A percentile compares a stretch with the other conserved stretches of the same genome.
These are phyloP conservation scores for Fragum fragum DNA, from an alignment of 2,888 invertebrate species.

Conservation along the genomic window DNA sequence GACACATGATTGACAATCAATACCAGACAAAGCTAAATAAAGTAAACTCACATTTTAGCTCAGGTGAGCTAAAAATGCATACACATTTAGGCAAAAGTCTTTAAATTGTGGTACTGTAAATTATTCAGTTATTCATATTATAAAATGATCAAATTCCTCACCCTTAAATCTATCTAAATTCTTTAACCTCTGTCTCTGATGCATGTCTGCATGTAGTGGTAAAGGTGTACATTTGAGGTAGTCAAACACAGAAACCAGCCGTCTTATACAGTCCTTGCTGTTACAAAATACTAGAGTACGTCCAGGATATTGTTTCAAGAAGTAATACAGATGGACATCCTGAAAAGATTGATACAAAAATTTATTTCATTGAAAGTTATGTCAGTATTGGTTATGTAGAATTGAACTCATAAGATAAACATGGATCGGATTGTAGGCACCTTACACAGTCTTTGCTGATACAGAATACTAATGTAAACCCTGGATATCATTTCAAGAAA, in stretches of 20 bases:
- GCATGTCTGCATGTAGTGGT: conserved; percentile 91
- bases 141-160: too few species aligned
- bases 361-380: conserved; percentile 83
- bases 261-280: conserved; percentile 95
- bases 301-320: conserved; percentile 94
- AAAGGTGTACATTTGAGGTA: conserved; percentile 88
- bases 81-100: too few species aligned
- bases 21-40: too few species aligned
- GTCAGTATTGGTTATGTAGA: conserved; percentile 89
- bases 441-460: conserved; percentile 95
- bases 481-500: conserved; percentile 94
- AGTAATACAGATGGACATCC: conserved; percentile 96
- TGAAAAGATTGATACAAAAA: conserved; percentile 85
- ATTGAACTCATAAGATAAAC: conserved; percentile 84
- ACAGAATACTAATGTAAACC: conserved; percentile 95
- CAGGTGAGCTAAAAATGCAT: too few species aligned
- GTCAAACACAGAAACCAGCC: conserved; percentile 89
- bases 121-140: too few species aligned
- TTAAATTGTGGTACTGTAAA: too few species aligned
- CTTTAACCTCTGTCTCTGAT: conserved; percentile 96
- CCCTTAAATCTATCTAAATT: conserved; percentile 94
- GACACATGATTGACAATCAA: too few species aligned
- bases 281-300: conserved; percentile 95
- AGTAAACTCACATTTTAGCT: too few species aligned
- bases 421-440: conserved; percentile 89